These are phyloP conservation scores for Cettia cetti DNA, from an alignment of 2,113 vertebrate genomes.

Conservation along the genomic window DNA sequence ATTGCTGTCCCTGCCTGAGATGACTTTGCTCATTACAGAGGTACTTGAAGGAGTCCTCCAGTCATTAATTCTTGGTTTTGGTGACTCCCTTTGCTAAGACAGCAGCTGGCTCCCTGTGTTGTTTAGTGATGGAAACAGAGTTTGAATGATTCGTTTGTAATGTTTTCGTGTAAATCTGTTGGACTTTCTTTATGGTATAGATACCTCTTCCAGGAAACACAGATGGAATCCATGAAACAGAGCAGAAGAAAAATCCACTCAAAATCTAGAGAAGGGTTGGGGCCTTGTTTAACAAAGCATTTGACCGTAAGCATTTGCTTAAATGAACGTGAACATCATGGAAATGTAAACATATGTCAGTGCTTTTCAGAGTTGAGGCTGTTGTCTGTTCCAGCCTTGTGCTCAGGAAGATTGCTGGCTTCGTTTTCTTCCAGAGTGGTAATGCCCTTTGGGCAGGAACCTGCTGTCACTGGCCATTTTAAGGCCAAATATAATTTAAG, in stretches of 20 bases:
- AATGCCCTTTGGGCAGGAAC: conserved; percentile 8
- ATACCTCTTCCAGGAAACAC: conserved; percentile 39
- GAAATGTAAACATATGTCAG: conserved; percentile 36
- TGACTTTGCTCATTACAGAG: not conserved
- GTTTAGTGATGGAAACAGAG: not conserved
- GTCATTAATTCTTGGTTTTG: not conserved
- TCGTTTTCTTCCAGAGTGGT: not conserved
- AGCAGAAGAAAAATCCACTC: not conserved
- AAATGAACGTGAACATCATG: conserved; percentile 1
- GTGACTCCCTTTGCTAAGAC: not conserved
- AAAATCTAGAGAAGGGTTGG: not conserved
- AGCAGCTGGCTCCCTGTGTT: conserved; percentile 29
- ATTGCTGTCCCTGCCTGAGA: not conserved
- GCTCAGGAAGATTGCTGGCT: not conserved
- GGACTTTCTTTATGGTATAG: not conserved
- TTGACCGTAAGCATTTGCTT: conserved; percentile 33
- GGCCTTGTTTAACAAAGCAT: conserved; percentile 19
- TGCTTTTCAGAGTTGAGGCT: not conserved
- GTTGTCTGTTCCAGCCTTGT: not conserved
- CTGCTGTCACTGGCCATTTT: not conserved
- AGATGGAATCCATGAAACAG: conserved; percentile 21
- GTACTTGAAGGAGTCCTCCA: not conserved
- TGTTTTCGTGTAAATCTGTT: conserved; percentile 7
- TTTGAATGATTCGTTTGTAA: conserved; percentile 18
- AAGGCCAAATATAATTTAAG: not conserved